Conservation (phyloP, 2,797 vertebrate genomes). For the Hoplostethus mediterraneus region DNA sequence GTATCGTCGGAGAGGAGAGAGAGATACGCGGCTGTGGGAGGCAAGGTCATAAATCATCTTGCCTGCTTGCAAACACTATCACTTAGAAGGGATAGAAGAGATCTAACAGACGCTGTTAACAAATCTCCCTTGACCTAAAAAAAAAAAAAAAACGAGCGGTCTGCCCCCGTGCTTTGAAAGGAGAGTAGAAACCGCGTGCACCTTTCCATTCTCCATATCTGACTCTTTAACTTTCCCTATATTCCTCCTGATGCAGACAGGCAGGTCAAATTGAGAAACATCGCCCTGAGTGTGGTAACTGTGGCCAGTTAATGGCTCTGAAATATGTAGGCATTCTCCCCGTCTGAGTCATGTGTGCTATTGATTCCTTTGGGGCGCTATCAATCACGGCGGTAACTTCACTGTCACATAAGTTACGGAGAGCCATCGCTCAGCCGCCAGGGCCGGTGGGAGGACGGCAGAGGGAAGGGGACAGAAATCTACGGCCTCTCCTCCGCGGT, state of each 20-base stretch:
- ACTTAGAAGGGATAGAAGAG: slow-evolving; percentile 44
- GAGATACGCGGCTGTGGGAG: slow-evolving; percentile 45
- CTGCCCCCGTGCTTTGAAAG: slow-evolving; percentile 21
- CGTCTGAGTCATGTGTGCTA: slow-evolving; percentile 63
- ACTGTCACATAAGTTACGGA: slow-evolving; percentile 72
- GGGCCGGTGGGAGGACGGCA: slow-evolving; percentile 19
- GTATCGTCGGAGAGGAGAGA: slow-evolving; percentile 66
- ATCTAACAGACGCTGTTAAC: slow-evolving; percentile 61
- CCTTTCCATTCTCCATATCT: slow-evolving; percentile 27
- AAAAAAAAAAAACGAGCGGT: neutral
- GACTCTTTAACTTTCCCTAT: slow-evolving; percentile 63
- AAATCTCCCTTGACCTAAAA: slow-evolving; percentile 62
- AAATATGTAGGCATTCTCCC: slow-evolving; percentile 77
- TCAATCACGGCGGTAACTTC: slow-evolving; percentile 78
- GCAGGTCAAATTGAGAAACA: slow-evolving; percentile 76
- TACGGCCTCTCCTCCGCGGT: slow-evolving; percentile 48
- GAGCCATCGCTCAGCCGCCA: slow-evolving; percentile 69
- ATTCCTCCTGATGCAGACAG: slow-evolving; percentile 67
- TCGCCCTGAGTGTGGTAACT: slow-evolving; percentile 69
- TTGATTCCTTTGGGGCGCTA: slow-evolving; percentile 77
- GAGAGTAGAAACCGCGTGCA: slow-evolving; percentile 1
- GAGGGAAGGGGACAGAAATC: slow-evolving; percentile 49
- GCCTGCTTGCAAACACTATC: slow-evolving; percentile 70
- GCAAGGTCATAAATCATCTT: slow-evolving; percentile 77
- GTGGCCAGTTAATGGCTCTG: slow-evolving; percentile 77